These are phyloP conservation scores for Montipora efflorescens DNA, from an alignment of 64 coral and sea anemone species.

Conservation along the genomic window DNA sequence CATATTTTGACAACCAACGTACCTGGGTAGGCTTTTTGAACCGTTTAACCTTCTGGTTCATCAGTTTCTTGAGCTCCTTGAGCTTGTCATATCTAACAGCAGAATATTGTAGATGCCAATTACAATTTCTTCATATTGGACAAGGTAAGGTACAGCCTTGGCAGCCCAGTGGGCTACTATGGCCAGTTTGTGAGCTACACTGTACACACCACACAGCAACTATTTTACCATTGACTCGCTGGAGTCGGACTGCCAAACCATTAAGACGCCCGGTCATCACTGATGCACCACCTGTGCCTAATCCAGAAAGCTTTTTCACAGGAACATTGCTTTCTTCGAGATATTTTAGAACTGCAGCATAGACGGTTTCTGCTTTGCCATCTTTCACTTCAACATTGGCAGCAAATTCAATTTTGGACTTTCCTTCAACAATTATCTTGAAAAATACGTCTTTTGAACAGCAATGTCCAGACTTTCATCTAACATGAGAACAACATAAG, in stretches of 20 bases:
- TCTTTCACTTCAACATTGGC: not conserved
- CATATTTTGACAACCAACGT: conserved; percentile 22
- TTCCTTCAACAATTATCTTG: not conserved
- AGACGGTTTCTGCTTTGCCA: not conserved
- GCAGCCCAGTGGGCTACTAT: not conserved
- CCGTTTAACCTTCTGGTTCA: conserved; percentile 30
- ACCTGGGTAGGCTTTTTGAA: conserved; percentile 55
- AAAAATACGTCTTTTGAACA: conserved; percentile 56
- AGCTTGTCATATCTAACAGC: too few species aligned
- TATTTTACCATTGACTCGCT: not conserved
- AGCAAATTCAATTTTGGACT: not conserved
- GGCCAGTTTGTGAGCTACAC: conserved; percentile 51
- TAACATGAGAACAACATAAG: conserved; percentile 27
- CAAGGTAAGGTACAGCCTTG: not conserved
- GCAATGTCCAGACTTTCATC: conserved; percentile 56
- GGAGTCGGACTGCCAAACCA: not conserved
- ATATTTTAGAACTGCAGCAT: not conserved
- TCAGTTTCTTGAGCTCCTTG: conserved; percentile 24
- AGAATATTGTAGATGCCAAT: too few species aligned
- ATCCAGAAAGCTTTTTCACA: not conserved
- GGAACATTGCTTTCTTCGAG: not conserved
- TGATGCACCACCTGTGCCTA: not conserved
- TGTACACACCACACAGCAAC: not conserved
- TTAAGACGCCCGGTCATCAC: not conserved
- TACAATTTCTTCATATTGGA: not conserved